These are phyloP conservation scores for Oryzaephilus surinamensis DNA, from an alignment of 1,140 invertebrate genomes.

Conservation along the genomic window DNA sequence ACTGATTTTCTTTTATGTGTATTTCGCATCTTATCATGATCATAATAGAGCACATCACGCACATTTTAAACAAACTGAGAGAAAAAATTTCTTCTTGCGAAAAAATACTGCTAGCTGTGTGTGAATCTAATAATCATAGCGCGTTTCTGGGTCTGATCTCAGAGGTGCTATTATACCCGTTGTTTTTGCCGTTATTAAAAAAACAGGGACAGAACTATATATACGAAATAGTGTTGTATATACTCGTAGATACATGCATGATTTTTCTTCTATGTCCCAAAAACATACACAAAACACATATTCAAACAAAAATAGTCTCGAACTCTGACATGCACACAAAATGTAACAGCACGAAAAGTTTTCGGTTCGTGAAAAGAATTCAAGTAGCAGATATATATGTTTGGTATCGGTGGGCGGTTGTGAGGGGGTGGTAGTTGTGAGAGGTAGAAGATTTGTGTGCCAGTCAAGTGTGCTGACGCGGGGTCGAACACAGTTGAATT, in stretches of 20 bases:
- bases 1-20: neutral
- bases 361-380: constrained; percentile 2
- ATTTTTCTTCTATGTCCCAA: neutral
- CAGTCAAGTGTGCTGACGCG: constrained; percentile 35
- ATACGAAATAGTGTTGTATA: too few species aligned
- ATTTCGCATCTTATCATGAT: neutral
- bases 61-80: neutral
- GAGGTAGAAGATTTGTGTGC: constrained; percentile 34
- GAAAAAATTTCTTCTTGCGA: too few species aligned
- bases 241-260: too few species aligned
- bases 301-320: neutral
- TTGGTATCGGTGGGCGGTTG: constrained; percentile 6
- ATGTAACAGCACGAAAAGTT: constrained; percentile 3
- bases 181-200: too few species aligned
- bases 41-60: neutral
- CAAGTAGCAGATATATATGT: constrained; percentile 8
- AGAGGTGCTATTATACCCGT: too few species aligned
- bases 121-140: too few species aligned
- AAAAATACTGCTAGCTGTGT: too few species aligned
- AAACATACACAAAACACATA: neutral
- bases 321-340: neutral
- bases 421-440: constrained; percentile 3
- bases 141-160: too few species aligned
- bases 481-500: constrained; percentile 31
- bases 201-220: too few species aligned